Conservation (phyloP, 2,888 invertebrate genomes). For the Gonocerus acuteangulatus region DNA sequence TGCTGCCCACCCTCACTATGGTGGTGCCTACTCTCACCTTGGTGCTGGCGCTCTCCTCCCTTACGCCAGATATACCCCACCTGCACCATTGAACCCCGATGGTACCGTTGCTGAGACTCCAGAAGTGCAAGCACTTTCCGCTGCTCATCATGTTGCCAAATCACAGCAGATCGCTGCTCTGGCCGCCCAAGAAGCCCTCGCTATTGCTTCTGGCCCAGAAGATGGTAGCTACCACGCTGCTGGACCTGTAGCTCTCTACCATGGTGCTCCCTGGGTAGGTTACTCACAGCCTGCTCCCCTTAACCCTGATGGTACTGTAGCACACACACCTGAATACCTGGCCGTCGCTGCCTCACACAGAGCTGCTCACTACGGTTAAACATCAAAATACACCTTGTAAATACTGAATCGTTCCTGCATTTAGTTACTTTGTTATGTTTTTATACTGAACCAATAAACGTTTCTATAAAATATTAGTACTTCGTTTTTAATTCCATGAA, state of each 20-base stretch:
- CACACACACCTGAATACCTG: conserved; percentile 32
- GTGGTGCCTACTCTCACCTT: background rate
- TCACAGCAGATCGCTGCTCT: conserved; percentile 12
- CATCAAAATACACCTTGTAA: conserved; percentile 13
- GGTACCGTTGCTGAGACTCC: conserved; percentile 35
- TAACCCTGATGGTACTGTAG: conserved; percentile 36
- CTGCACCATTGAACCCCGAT: conserved; percentile 33
- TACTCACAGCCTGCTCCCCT: conserved; percentile 21
- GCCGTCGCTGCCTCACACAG: conserved; percentile 28
- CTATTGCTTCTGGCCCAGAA: conserved; percentile 8
- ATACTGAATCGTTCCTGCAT: conserved; percentile 3
- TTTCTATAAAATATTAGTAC: background rate
- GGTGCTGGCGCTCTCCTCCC: background rate
- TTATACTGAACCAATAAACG: background rate
- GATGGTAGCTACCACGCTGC: background rate
- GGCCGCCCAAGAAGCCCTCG: conserved; percentile 5
- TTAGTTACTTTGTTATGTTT: conserved; percentile 9
- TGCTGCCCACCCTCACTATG: background rate
- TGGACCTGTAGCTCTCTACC: conserved; percentile 11
- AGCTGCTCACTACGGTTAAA: conserved; percentile 21
- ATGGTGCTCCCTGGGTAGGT: conserved; percentile 12
- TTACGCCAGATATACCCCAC: background rate
- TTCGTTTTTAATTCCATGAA: background rate
- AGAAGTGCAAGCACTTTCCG: conserved; percentile 44
- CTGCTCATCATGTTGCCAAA: conserved; percentile 40